Evolutionary conservation across 2,888 invertebrate genomes (phyloP).

Genomic region (Muscina levida): DNA sequence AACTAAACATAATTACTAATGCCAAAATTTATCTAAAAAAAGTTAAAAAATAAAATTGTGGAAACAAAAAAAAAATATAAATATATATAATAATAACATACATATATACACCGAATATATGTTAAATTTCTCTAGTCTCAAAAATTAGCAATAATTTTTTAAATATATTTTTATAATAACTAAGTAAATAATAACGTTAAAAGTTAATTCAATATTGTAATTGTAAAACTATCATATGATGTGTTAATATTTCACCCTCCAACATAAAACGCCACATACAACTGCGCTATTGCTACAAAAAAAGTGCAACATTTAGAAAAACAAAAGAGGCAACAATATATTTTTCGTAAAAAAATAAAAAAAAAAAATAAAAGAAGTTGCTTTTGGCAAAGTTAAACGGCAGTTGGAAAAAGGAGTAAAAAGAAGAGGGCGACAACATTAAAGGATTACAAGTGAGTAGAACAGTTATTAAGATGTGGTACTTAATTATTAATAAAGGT

Average conservation of each 20-base stretch:
- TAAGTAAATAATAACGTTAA: too few species aligned
- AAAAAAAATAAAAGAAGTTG: conserved; percentile 16
- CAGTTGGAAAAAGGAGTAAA: conserved; percentile 30
- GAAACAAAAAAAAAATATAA: conserved; percentile 23
- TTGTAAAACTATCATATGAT: neutral
- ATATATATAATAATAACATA: conserved; percentile 17
- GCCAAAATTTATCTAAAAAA: conserved; percentile 58
- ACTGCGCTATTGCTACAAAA: conserved; percentile 3
- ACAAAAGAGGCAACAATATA: conserved; percentile 18
- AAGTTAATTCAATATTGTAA: too few species aligned
- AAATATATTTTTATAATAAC: conserved; percentile 18
- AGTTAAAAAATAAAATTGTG: conserved; percentile 18
- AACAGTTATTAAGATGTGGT: neutral
- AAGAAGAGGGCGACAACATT: conserved; percentile 3
- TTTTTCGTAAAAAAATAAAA: conserved; percentile 17
- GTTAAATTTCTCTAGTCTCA: conserved; percentile 64
- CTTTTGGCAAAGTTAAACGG: conserved; percentile 11
- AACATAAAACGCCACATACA: neutral
- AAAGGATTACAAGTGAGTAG: conserved; percentile 65
- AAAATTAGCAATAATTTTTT: conserved; percentile 62
- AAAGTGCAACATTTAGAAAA: conserved; percentile 48
- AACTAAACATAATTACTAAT: conserved; percentile 41
- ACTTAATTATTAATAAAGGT: too few species aligned
- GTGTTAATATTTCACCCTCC: neutral
- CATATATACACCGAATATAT: neutral